Evolutionary conservation across 2,113 vertebrate genomes (phyloP).

Genomic region (Ophthalmotilapia sp.): DNA sequence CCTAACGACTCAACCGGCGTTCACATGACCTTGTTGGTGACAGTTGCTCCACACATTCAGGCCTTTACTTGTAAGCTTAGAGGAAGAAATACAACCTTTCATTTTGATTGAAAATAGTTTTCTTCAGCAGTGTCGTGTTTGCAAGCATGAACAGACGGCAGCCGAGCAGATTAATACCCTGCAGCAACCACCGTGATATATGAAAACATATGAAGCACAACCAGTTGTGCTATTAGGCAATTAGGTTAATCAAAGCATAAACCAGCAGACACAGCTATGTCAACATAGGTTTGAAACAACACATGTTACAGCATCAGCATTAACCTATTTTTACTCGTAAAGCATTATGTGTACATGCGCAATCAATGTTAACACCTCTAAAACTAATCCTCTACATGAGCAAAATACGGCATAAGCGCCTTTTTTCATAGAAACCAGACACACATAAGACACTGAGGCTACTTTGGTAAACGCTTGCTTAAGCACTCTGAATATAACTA

Average conservation of each 20-base stretch:
- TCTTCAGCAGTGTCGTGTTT: not conserved
- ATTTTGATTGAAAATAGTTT: not conserved
- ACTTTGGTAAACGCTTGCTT: not conserved
- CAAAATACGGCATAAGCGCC: not conserved
- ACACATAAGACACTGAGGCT: not conserved
- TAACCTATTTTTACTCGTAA: not conserved
- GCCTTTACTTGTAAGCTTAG: not conserved
- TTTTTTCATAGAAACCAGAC: not conserved
- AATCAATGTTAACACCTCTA: not conserved
- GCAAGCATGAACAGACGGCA: not conserved
- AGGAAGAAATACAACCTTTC: not conserved
- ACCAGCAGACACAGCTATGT: conserved; percentile 8
- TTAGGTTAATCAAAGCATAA: conserved; percentile 40
- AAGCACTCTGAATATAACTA: not conserved
- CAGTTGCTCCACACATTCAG: not conserved
- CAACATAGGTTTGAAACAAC: not conserved
- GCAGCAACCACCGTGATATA: not conserved
- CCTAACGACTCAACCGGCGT: conserved; percentile 29
- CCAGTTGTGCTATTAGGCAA: conserved; percentile 11
- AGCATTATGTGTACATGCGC: not conserved
- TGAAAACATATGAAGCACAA: conserved; percentile 2
- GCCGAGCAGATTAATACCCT: not conserved
- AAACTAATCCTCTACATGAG: not conserved
- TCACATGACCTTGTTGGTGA: conserved; percentile 16
- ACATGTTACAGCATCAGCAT: not conserved